Evolutionary conservation across 2,113 vertebrate species (phyloP).

Genomic region (Abramis brama): DNA sequence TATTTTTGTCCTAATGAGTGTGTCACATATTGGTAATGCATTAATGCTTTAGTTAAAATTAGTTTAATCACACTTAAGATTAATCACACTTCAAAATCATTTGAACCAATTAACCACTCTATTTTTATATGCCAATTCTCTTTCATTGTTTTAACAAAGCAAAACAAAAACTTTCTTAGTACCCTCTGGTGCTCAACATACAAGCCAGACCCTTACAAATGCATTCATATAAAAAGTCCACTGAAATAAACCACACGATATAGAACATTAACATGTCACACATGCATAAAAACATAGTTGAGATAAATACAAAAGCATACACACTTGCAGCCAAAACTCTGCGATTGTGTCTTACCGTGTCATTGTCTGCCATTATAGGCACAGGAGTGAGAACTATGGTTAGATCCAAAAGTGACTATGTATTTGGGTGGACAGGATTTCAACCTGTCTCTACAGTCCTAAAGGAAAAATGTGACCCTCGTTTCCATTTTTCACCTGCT

Average conservation of each 20-base stretch:
- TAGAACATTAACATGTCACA: not conserved
- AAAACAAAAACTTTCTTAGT: not conserved
- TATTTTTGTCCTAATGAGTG: too few relatives aligned
- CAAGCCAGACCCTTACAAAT: not conserved
- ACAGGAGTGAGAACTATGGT: conserved; percentile 44
- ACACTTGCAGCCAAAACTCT: not conserved
- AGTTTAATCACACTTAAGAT: not conserved
- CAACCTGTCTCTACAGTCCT: conserved; percentile 42
- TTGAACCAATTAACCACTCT: not conserved
- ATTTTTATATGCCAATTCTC: not conserved
- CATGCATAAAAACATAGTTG: not conserved
- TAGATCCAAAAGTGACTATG: conserved; percentile 38
- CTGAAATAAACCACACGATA: not conserved
- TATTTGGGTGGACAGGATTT: conserved; percentile 30
- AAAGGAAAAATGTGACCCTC: conserved; percentile 19
- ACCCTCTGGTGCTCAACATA: not conserved
- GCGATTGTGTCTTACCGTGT: conserved; percentile 60
- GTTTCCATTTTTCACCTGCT: conserved; percentile 37
- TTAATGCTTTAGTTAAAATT: not conserved
- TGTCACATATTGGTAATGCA: not conserved
- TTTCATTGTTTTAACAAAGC: not conserved
- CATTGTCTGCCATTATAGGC: conserved; percentile 67
- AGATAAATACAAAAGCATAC: not conserved
- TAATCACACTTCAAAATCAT: not conserved
- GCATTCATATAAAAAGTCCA: not conserved